Evolutionary conservation across 2,113 vertebrate species (phyloP).

Genomic region (Symphodus melops): DNA sequence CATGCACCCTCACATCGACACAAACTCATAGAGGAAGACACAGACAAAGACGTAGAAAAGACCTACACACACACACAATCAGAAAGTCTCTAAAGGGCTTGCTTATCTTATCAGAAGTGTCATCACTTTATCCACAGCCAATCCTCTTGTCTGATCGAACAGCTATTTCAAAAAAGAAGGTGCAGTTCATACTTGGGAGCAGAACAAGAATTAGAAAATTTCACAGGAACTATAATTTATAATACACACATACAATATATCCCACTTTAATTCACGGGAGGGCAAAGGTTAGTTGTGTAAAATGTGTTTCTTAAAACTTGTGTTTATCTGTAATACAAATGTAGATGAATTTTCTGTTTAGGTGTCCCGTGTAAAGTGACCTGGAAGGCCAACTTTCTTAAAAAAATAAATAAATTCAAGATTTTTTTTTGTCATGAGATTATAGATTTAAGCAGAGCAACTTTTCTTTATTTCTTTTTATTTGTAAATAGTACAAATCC

Average conservation of each 20-base stretch:
- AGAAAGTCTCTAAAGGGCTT: slow-evolving; percentile 69
- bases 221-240: too few relatives aligned
- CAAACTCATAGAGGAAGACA: slow-evolving; percentile 45
- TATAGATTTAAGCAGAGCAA: too few relatives aligned
- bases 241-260: too few relatives aligned
- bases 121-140: slow-evolving; percentile 74
- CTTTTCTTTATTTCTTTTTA: too few relatives aligned
- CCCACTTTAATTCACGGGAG: too few relatives aligned
- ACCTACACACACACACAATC: slow-evolving; percentile 49
- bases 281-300: too few relatives aligned
- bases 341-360: background rate
- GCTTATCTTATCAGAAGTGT: slow-evolving; percentile 77
- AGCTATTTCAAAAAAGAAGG: slow-evolving; percentile 32
- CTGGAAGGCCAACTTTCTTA: background rate
- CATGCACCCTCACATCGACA: slow-evolving; percentile 57
- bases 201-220: too few relatives aligned
- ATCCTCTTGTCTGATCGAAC: slow-evolving; percentile 61
- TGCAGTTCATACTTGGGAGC: slow-evolving; percentile 16
- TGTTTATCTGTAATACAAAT: background rate
- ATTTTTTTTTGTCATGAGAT: too few relatives aligned
- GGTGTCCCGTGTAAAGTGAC: background rate
- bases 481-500: too few relatives aligned
- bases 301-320: too few relatives aligned
- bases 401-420: too few relatives aligned
- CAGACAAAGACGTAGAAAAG: slow-evolving; percentile 30